A percentile compares a stretch with the other conserved stretches of the same genome.
Conservation (phyloP, 2,113 vertebrate species). For the Calidris pygmaea region DNA sequence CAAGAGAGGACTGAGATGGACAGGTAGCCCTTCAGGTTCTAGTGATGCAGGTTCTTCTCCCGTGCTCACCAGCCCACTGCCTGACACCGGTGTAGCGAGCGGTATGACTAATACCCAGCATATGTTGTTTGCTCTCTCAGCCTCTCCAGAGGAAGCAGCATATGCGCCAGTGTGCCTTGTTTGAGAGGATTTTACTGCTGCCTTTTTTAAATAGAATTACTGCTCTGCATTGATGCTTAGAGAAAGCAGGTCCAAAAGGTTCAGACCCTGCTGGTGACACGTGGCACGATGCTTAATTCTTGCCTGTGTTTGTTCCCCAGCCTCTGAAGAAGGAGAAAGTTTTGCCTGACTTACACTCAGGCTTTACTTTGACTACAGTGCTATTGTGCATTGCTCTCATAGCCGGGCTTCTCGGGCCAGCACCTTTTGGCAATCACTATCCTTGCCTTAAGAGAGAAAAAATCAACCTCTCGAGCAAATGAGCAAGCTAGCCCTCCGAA, state of each 20-base stretch:
- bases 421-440: not conserved
- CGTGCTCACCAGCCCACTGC: not conserved
- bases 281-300: not conserved
- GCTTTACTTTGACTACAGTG: not conserved
- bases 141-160: conserved; percentile 4
- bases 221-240: not conserved
- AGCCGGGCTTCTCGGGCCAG: not conserved
- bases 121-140: conserved; percentile 32
- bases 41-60: not conserved
- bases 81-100: not conserved
- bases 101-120: conserved; percentile 16
- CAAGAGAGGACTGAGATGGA: not conserved
- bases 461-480: not conserved
- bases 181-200: not conserved
- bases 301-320: not conserved
- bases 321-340: not conserved
- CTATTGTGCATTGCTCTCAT: not conserved
- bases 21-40: not conserved
- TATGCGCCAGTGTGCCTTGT: not conserved
- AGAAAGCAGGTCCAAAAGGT: not conserved
- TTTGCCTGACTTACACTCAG: not conserved
- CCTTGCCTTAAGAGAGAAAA: not conserved
- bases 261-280: not conserved
- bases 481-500: not conserved
- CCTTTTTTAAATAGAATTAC: not conserved